These are phyloP conservation scores for Phyllostomus discolor DNA, from an alignment of 2,113 vertebrate genomes.

Conservation along the genomic window DNA sequence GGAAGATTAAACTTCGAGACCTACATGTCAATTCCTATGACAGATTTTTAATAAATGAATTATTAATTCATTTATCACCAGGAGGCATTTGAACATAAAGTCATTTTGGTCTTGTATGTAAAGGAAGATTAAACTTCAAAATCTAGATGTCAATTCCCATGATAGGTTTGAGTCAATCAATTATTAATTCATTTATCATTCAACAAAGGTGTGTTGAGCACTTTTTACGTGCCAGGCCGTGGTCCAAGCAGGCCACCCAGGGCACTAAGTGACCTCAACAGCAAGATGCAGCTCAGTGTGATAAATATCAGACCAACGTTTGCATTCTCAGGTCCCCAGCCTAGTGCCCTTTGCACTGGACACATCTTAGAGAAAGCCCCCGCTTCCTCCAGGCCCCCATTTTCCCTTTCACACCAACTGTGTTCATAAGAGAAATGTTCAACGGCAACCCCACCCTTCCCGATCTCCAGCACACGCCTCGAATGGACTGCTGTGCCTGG, in stretches of 20 bases:
- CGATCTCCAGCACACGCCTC: neutral
- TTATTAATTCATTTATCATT: neutral
- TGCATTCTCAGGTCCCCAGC: neutral
- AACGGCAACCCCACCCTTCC: neutral
- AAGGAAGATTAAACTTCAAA: neutral
- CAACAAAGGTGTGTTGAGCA: neutral
- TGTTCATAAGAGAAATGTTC: neutral
- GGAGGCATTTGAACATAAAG: neutral
- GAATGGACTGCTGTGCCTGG: neutral
- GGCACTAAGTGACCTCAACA: neutral
- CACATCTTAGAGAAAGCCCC: neutral
- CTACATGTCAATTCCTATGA: neutral
- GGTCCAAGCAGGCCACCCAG: neutral
- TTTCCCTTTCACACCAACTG: neutral
- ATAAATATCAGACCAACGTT: neutral
- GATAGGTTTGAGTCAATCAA: neutral
- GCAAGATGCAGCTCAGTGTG: neutral
- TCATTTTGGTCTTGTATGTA: neutral
- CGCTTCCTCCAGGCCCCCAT: neutral
- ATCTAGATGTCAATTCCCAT: neutral
- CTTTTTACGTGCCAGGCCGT: neutral
- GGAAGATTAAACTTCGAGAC: neutral
- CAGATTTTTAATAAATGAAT: neutral
- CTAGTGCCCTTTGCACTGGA: neutral
- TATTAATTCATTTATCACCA: neutral